These are phyloP conservation scores for Drosophila dunni DNA, from an alignment of 1,140 invertebrate species.

Conservation along the genomic window DNA sequence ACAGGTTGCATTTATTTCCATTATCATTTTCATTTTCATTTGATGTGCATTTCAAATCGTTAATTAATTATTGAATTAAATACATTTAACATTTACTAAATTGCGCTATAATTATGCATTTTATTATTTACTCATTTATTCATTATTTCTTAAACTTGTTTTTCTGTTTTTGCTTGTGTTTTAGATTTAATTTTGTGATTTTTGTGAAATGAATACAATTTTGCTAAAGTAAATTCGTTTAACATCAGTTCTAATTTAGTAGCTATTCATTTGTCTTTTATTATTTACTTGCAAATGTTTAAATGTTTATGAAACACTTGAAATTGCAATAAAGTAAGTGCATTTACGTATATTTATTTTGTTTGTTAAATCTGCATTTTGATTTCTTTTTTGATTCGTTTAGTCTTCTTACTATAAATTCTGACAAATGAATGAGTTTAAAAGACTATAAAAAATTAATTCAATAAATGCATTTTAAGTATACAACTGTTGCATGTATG, in stretches of 20 bases:
- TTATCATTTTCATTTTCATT: slow-evolving; percentile 53
- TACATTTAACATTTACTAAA: slow-evolving; percentile 81
- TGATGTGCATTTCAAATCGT: slow-evolving; percentile 74
- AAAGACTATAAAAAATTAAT: slow-evolving; percentile 47
- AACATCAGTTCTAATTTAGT: slow-evolving; percentile 83
- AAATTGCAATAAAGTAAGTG: slow-evolving; percentile 77
- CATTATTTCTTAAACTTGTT: slow-evolving; percentile 20
- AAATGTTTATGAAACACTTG: slow-evolving; percentile 69
- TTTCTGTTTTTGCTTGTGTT: slow-evolving; percentile 44
- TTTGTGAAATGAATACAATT: slow-evolving; percentile 79
- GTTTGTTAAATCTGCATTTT: slow-evolving; percentile 34
- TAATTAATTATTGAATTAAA: slow-evolving; percentile 63
- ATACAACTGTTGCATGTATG: slow-evolving; percentile 18
- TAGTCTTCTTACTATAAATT: slow-evolving; percentile 10
- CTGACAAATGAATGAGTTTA: slow-evolving; percentile 30
- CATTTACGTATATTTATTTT: slow-evolving; percentile 45
- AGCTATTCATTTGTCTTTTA: slow-evolving; percentile 52
- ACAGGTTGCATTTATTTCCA: slow-evolving; percentile 75
- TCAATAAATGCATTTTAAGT: slow-evolving; percentile 63
- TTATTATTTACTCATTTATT: slow-evolving; percentile 22
- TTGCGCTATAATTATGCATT: slow-evolving; percentile 67
- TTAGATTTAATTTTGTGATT: slow-evolving; percentile 39
- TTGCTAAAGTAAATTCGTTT: slow-evolving; percentile 84
- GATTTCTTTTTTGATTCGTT: slow-evolving; percentile 28
- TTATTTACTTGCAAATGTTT: slow-evolving; percentile 28